Conservation (phyloP, 2,888 invertebrate genomes). For the Mesorhabditis sp. region DNA sequence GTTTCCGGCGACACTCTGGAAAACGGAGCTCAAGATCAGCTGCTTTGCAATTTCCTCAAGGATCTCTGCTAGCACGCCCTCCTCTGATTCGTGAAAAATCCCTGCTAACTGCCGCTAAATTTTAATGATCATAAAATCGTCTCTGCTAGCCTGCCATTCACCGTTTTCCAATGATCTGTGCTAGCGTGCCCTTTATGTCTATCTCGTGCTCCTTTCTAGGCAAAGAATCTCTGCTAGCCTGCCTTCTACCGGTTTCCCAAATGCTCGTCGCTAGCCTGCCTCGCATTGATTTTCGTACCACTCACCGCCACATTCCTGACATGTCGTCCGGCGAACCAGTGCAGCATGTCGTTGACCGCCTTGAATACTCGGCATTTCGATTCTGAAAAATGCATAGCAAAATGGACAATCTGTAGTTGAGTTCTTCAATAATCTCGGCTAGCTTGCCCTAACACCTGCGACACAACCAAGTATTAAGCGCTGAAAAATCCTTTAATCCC, state of each 20-base stretch:
- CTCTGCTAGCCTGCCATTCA: neutral
- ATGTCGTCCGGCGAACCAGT: slow-evolving; percentile 92
- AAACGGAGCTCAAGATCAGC: slow-evolving; percentile 10
- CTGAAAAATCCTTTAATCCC: no score
- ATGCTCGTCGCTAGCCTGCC: neutral
- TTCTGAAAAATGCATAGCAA: slow-evolving; percentile 22
- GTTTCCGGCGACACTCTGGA: slow-evolving; percentile 80
- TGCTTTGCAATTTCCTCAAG: no score
- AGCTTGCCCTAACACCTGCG: no score
- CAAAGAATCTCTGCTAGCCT: neutral
- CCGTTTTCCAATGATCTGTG: neutral
- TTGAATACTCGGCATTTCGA: slow-evolving; percentile 29
- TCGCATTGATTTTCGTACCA: slow-evolving; percentile 12
- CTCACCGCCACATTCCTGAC: slow-evolving; percentile 82
- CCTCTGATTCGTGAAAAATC: no score
- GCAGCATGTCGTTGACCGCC: slow-evolving; percentile 69
- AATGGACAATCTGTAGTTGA: no score
- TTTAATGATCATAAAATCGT: neutral
- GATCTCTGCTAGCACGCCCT: no score
- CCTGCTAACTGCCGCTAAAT: no score
- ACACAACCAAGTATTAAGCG: no score
- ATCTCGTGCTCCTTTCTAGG: no score
- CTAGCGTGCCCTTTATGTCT: neutral
- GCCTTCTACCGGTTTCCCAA: neutral
- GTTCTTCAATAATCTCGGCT: no score